Conservation (phyloP, 35 echinoderm and acorn worm genomes). For the Apostichopus japonicus region DNA sequence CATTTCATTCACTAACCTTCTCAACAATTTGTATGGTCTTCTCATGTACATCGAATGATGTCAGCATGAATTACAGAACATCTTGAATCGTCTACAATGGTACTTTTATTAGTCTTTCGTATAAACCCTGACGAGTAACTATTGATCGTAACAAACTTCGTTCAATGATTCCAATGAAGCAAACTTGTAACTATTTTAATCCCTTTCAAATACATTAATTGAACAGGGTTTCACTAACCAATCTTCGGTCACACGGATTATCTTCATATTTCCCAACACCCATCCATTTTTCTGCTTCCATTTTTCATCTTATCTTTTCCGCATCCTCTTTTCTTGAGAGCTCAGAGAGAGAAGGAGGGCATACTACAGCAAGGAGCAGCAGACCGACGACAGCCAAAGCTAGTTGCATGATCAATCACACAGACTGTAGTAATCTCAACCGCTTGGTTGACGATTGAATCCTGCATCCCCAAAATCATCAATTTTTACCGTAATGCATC, state of each 20-base stretch:
- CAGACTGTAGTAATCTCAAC: slow-evolving; percentile 30
- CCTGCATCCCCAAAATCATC: slow-evolving; percentile 56
- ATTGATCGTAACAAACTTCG: too few species aligned
- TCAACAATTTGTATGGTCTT: too few species aligned
- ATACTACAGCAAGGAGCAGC: background rate
- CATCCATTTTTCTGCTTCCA: background rate
- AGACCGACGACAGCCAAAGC: background rate
- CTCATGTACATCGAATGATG: too few species aligned
- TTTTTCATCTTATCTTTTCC: background rate
- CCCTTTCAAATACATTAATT: too few species aligned
- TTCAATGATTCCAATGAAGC: too few species aligned
- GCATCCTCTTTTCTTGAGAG: background rate
- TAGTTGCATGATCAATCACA: slow-evolving; percentile 49
- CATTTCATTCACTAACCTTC: too few species aligned
- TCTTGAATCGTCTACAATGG: too few species aligned
- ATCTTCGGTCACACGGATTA: background rate
- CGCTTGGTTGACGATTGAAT: slow-evolving; percentile 54
- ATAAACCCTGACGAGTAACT: too few species aligned
- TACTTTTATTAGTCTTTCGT: too few species aligned
- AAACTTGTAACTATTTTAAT: too few species aligned
- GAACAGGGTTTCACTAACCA: background rate
- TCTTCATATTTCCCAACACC: background rate
- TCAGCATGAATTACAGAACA: too few species aligned
- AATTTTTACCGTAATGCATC: slow-evolving; percentile 57
- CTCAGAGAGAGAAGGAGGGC: background rate